Evolutionary conservation across 2,113 vertebrate species (phyloP).

Genomic region (Marcusenius ussheri): DNA sequence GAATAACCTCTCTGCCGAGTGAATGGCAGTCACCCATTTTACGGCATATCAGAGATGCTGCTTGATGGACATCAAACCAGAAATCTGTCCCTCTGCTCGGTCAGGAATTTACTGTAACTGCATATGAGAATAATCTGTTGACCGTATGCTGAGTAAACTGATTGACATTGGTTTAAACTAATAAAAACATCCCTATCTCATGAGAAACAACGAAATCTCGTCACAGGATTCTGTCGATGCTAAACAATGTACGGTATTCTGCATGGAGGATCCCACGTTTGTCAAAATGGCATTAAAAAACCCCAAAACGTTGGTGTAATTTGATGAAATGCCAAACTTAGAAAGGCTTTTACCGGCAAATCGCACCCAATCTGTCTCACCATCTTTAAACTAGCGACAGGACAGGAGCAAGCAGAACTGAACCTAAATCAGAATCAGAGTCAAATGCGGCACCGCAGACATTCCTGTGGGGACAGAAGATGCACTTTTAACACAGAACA

Average conservation of each 20-base stretch:
- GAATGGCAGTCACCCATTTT: not conserved
- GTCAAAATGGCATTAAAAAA: not conserved
- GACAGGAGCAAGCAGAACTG: not conserved
- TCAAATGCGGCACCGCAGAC: not conserved
- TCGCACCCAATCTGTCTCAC: not conserved
- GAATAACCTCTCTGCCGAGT: not conserved
- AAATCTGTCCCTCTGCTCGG: not conserved
- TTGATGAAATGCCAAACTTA: not conserved
- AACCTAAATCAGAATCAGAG: not conserved
- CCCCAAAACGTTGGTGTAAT: not conserved
- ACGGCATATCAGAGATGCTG: not conserved
- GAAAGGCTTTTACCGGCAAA: not conserved
- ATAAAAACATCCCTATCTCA: not conserved
- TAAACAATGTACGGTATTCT: not conserved
- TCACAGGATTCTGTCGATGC: not conserved
- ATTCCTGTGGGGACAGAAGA: not conserved
- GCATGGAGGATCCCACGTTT: not conserved
- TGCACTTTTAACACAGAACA: not conserved
- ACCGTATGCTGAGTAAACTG: not conserved
- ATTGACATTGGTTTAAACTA: not conserved
- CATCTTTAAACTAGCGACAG: not conserved
- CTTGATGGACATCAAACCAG: not conserved
- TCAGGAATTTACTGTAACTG: not conserved
- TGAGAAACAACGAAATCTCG: not conserved
- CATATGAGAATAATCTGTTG: not conserved